Evolutionary conservation across 2,888 invertebrate genomes (phyloP), one percentile per base, ranked within the genome.

Genomic region (Limnephilus lunatus): DNA sequence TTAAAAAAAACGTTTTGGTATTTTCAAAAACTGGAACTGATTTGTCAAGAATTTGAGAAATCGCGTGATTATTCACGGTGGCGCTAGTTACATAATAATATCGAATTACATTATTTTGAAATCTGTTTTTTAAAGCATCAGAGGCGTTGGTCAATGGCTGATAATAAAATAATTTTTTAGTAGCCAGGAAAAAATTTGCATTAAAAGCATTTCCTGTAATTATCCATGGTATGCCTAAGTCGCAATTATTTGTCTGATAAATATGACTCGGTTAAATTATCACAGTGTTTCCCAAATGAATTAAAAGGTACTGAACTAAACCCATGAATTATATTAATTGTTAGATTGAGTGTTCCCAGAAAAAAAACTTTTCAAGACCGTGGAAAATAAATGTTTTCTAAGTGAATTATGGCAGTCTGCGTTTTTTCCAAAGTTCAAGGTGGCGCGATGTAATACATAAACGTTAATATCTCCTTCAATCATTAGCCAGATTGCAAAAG

Each of bases 381-480:
- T 5, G 32, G 30, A 83, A 83, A 83, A 83, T 83, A 83, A 83
- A 35, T 83, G 25, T 35, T 32, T 83, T 39, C 35, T 15, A 83
- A 83, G 35, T 83, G 83, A 83, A 83, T 32, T 35, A 32, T 83
- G 35, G 83, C 35, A 32, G 83, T 83, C 35, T 83, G 25, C 7
- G 30, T 44, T 86, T 86, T 44, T 86, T 44, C 30, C 48, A 86
- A 86, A 86, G 86, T 86, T 86, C 86, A 86, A 86, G 86, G 86
- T 44, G 48, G 3, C 30, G 30, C 30, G 44, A 48, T 30, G 44
- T 86, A 86, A n/a, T 25, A 48, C 14, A 35, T 48, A 86, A 48
- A 86, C 48, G 15, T 86, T 86, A 86, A 44, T 85, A 86, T 44
- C n/a, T 11, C 86, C 86, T 30, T 86, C 86, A 48, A 86, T 86